phyloP scores from a whole-genome alignment of 2,113 vertebrate species.

The Erythrolamprus reginae region DNA sequence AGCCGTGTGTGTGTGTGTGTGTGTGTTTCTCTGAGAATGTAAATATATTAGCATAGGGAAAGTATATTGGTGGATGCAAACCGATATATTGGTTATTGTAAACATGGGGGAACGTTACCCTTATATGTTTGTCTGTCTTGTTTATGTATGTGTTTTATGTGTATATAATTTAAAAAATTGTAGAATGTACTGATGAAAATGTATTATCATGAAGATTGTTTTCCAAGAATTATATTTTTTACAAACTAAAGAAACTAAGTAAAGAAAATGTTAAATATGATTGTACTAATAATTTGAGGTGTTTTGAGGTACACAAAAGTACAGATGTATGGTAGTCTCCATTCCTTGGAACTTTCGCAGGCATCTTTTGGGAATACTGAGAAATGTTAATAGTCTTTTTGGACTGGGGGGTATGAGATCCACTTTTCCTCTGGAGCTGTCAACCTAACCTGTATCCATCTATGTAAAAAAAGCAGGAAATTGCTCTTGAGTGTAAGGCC shows the following conservation, averaged over 20 bases:
- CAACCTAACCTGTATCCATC: not conserved
- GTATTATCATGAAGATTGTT: not conserved
- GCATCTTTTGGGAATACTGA: not conserved
- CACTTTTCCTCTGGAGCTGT: not conserved
- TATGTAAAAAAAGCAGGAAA: not conserved
- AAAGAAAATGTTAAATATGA: not conserved
- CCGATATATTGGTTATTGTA: too few species aligned
- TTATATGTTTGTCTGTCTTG: too few species aligned
- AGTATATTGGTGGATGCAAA: too few species aligned
- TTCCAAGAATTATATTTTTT: not conserved
- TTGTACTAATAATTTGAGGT: not conserved
- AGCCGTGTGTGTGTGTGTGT: too few species aligned
- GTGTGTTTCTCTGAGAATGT: too few species aligned
- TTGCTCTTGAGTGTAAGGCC: not conserved
- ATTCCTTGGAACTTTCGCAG: not conserved
- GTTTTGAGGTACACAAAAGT: not conserved
- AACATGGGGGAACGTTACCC: too few species aligned
- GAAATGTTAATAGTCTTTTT: too few species aligned
- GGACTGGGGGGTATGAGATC: not conserved
- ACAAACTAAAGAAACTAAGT: not conserved
- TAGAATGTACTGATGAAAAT: not conserved
- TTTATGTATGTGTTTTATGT: too few species aligned
- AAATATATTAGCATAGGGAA: too few species aligned
- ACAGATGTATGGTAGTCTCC: not conserved
- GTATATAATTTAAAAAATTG: too few species aligned